Evolutionary conservation across 2,113 vertebrate species (phyloP), one percentile per base, ranked within the genome.

Genomic region (Oxygymnocypris stewartii): DNA sequence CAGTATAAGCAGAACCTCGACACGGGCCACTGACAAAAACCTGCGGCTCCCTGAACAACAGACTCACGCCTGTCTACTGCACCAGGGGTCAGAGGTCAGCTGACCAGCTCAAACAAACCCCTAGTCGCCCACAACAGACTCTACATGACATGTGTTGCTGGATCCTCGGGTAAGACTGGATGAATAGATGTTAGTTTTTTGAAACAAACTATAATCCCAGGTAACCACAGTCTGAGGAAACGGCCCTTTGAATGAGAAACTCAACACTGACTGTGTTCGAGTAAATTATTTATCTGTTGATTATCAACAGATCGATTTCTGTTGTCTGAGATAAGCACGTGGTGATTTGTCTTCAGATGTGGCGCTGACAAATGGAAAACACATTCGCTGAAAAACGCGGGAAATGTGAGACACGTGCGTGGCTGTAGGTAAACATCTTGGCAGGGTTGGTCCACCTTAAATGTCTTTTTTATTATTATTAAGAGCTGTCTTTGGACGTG

Each of bases 1-100:
- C 93, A 92, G 94, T 94, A 94, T 94, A 85, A 74, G 81, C 83
- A 87, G 88, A 85, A 83, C 42, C 85, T 84, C 61, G 40, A 78
- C 61, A 73, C 81, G 25, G 76, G 18, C 51, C 82, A 35, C 86
- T 87, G 83, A 74, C 80, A 88, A 91, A 90, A 92, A 94, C 83
- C 89, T 40, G 89, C 76, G 90, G 90, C 89, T 91, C 89, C 91
- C 85, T 91, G 92, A 92, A 90, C 90, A 31, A 71, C 85, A 69
- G 84, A 49, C 57, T 80, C 65, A 61, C 42, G 76, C 35, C 47
- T 47, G 65, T 74, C 16, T 87, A 57, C 37, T 28, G 16, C 85
- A 42, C 40, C 2, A 40, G 63, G 49, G 86, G 84, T 88, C 69
- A 59, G 47, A 84, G 85, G 79, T 88, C 79, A 85, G 4, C 35